phyloP scores from a whole-genome alignment of 2,797 vertebrate species.

The Macroramphosus scolopax region DNA sequence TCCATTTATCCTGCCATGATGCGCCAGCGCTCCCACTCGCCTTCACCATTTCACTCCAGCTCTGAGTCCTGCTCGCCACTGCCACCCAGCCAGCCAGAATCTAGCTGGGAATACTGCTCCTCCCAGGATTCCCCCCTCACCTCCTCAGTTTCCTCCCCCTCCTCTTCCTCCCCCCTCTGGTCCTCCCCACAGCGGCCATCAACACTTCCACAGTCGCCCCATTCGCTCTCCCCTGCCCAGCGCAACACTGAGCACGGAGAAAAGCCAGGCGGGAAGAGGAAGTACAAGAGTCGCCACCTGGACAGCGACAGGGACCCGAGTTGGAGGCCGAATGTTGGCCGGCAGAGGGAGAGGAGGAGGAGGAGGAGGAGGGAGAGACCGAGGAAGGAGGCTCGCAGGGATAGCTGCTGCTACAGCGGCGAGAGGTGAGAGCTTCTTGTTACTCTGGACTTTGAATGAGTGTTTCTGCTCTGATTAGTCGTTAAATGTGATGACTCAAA shows the following conservation, averaged over 20 bases:
- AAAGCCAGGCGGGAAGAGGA: slow-evolving; percentile 90
- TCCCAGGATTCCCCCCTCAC: slow-evolving; percentile 27
- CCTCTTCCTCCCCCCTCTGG: slow-evolving; percentile 6
- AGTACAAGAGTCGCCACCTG: slow-evolving; percentile 89
- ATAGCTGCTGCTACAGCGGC: too few species aligned
- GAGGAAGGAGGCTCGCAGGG: slow-evolving; percentile 56
- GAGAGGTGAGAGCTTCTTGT: slow-evolving; percentile 44
- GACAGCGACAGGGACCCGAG: slow-evolving; percentile 74
- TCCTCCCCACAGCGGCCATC: slow-evolving; percentile 1
- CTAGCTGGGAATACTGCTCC: slow-evolving; percentile 42
- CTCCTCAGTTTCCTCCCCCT: slow-evolving; percentile 20
- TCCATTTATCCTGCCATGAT: slow-evolving; percentile 55
- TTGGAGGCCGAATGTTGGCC: slow-evolving; percentile 47
- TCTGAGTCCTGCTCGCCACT: slow-evolving; percentile 18
- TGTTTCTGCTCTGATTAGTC: too few species aligned
- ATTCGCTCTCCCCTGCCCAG: slow-evolving; percentile 3
- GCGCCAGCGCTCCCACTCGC: slow-evolving; percentile 22
- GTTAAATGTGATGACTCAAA: too few species aligned
- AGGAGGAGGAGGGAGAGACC: slow-evolving; percentile 49
- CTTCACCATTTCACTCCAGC: slow-evolving; percentile 40
- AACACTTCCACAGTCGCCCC: background rate
- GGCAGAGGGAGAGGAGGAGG: slow-evolving; percentile 40
- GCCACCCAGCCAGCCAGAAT: slow-evolving; percentile 11
- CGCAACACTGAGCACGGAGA: slow-evolving; percentile 56
- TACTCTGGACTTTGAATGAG: too few species aligned